A percentile compares a stretch with the other conserved stretches of the same genome.
These are phyloP conservation scores for Zygothrica quintamaculata DNA, from an alignment of 2,888 invertebrate species.

Conservation along the genomic window DNA sequence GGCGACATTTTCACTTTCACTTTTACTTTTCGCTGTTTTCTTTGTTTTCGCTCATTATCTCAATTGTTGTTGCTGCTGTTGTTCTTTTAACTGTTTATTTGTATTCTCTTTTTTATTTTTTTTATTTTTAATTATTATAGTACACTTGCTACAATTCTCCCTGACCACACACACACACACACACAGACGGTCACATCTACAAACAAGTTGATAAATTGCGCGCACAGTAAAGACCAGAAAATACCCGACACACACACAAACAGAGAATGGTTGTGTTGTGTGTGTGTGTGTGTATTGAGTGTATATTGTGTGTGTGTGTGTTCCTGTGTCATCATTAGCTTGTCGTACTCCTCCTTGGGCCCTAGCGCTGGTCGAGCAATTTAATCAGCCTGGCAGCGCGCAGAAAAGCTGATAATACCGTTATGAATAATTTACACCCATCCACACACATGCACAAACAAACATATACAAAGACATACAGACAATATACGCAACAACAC, in stretches of 20 bases:
- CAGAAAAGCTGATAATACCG: conserved; percentile 74
- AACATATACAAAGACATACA: too few relatives aligned
- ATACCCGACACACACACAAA: conserved; percentile 27
- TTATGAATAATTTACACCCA: conserved; percentile 75
- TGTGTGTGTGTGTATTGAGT: conserved; percentile 1
- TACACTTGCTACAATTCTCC: conserved; percentile 68
- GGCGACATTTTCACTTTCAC: conserved; percentile 66
- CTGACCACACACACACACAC: conserved; percentile 62
- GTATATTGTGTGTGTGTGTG: conserved; percentile 20
- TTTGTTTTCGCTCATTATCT: conserved; percentile 69
- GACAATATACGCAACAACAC: too few relatives aligned
- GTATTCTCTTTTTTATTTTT: conserved; percentile 43
- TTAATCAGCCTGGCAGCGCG: conserved; percentile 71
- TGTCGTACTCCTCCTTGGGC: conserved; percentile 28
- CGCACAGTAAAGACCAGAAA: conserved; percentile 26
- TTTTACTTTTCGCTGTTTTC: conserved; percentile 49
- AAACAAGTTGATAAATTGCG: conserved; percentile 69
- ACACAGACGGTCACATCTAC: conserved; percentile 10
- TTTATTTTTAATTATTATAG: conserved; percentile 74
- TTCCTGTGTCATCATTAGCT: conserved; percentile 59
- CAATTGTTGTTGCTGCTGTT: conserved; percentile 59
- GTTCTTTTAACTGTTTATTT: conserved; percentile 54
- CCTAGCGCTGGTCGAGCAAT: conserved; percentile 52
- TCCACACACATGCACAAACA: conserved; percentile 32
- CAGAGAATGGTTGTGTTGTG: conserved; percentile 1